A percentile compares a stretch with the other conserved stretches of the same genome.
Conservation (phyloP, 2,888 invertebrate species). For the Cephus sareptanus region DNA sequence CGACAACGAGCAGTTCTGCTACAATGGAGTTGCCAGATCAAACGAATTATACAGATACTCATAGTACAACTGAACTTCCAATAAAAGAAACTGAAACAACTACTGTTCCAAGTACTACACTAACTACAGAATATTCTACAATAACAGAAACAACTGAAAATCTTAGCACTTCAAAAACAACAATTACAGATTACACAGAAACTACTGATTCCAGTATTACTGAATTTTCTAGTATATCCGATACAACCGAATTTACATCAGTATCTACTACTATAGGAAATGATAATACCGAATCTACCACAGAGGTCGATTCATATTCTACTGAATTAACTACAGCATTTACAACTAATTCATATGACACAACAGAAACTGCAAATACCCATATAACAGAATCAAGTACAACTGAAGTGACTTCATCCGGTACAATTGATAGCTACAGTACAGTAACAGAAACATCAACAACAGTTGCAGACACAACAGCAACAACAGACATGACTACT, state of each 20-base stretch:
- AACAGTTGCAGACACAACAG: too few relatives aligned
- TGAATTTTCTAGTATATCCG: slow-evolving; percentile 7
- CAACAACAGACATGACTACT: too few relatives aligned
- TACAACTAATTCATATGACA: slow-evolving; percentile 23
- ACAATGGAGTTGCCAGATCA: too few relatives aligned
- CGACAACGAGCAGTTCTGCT: too few relatives aligned
- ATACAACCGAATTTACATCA: slow-evolving; percentile 9
- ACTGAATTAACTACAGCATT: slow-evolving; percentile 19
- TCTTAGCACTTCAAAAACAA: slow-evolving; percentile 8
- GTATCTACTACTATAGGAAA: too few relatives aligned
- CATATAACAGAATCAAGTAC: slow-evolving; percentile 12
- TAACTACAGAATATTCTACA: background rate
- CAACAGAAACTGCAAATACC: slow-evolving; percentile 17
- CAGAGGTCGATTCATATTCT: too few relatives aligned
- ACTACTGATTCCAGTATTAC: slow-evolving; percentile 8
- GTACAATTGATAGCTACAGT: too few relatives aligned
- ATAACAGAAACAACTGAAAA: background rate
- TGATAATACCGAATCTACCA: too few relatives aligned
- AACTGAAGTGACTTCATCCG: slow-evolving; percentile 1
- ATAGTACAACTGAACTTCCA: background rate
- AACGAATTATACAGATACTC: too few relatives aligned
- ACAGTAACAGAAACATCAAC: too few relatives aligned
- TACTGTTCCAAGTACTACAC: background rate
- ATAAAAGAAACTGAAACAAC: too few relatives aligned
- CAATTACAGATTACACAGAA: background rate